Evolutionary conservation across 2,113 vertebrate genomes (phyloP), one percentile per base, ranked within the genome.

Genomic region (Thamnophis sirtalis): DNA sequence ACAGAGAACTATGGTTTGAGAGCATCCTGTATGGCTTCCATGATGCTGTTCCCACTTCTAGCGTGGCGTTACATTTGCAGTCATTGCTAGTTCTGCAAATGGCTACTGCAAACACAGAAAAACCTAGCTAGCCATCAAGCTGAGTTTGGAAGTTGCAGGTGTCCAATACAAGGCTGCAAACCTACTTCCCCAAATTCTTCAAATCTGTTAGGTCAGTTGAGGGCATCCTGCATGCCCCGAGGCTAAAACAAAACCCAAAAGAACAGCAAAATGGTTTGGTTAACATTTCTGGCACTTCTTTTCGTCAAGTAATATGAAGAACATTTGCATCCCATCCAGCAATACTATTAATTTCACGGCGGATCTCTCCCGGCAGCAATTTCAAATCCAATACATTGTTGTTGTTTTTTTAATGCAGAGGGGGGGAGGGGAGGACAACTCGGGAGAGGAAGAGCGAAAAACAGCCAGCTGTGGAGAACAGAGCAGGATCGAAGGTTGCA

Each of bases 371-470:
- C 94, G 93, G 95, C 93, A 54, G 93, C 93, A 95, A 95, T 84
- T 95, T 94, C 80, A 94, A 90, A 93, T 93, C 94, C 91, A 94
- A 93, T 92, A 95, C 93, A 91, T 93, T 86, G 93, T 24, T 24
- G 22, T 26, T 24, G 6, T 58, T 60, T 24, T 58, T 58, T 58
- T 54, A 15, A 26, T 60, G 8, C 21, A 95, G 73, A 63, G 2
- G 9, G 1, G 86, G 43, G 43, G 43, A 3, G 3, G 43, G 43
- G 43, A 85, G 92, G 91, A 97, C 94, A n/a, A 48, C 10, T n/a
- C 87, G 94, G 89, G 80, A 51, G 84, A 94, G 94, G 96, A 92
- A 87, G 86, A 93, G 89, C 94, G 93, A 85, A 96, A 96, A 95
- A 95, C 92, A 91, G 84, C 13, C 84, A 96, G 92, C 92, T 95